phyloP scores from a whole-genome alignment of 2,797 vertebrate species.

The Sorex maritimensis region DNA sequence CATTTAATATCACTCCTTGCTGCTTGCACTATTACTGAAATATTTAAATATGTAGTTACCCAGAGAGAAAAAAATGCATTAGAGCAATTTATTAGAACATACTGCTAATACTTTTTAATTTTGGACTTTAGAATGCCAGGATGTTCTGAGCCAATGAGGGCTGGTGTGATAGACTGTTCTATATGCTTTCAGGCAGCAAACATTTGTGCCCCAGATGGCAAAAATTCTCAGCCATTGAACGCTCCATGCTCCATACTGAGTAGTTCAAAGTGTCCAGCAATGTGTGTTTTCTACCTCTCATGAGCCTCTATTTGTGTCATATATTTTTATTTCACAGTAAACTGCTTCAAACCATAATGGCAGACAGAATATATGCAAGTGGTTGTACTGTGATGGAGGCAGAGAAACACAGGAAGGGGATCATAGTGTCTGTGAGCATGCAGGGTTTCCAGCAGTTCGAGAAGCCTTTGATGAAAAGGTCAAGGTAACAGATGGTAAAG shows the following conservation, averaged over 20 bases:
- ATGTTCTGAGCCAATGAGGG: conserved; percentile 6
- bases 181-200: conserved; percentile 49
- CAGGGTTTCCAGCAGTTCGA: conserved; percentile 61
- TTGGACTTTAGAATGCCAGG: neutral
- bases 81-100: conserved; percentile 44
- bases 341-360: conserved; percentile 61
- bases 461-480: conserved; percentile 82
- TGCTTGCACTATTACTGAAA: neutral
- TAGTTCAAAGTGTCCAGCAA: conserved; percentile 43
- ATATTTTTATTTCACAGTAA: conserved; percentile 72
- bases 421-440: conserved; percentile 23
- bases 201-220: conserved; percentile 51
- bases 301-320: conserved; percentile 61
- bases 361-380: conserved; percentile 38
- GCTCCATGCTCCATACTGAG: neutral
- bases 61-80: conserved; percentile 7
- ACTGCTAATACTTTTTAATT: conserved; percentile 36
- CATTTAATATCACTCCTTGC: neutral
- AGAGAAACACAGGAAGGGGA: conserved; percentile 1
- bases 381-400: neutral
- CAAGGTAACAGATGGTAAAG: conserved; percentile 83
- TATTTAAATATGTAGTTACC: neutral
- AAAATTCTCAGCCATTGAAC: conserved; percentile 55
- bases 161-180: neutral
- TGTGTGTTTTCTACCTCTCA: neutral